Percentiles rank a stretch among this genome's conserved stretches.
Conservation (phyloP, 2,797 vertebrate genomes). For the Myotis planiceps region DNA sequence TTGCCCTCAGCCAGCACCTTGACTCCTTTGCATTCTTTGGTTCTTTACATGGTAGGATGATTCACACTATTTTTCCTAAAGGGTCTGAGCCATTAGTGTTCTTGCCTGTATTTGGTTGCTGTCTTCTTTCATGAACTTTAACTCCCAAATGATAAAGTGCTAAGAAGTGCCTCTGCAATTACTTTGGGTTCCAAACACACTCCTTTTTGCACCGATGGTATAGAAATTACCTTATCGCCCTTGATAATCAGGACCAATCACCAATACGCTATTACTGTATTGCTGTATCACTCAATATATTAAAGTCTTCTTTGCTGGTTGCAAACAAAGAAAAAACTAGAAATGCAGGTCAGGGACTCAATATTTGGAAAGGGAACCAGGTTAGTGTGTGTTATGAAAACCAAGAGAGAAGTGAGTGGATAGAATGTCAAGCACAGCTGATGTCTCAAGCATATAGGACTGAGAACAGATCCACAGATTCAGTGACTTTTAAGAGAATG, state of each 20-base stretch:
- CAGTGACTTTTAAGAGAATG: neutral
- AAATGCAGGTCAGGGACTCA: neutral
- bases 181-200: neutral
- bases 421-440: neutral
- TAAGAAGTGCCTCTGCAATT: neutral
- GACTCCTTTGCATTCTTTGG: neutral
- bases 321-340: neutral
- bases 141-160: neutral
- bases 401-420: neutral
- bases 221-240: neutral
- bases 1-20: neutral
- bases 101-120: neutral
- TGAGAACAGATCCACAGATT: neutral
- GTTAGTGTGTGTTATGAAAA: neutral
- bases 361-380: neutral
- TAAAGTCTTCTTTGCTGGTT: neutral
- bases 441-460: neutral
- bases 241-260: neutral
- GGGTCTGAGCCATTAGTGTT: neutral
- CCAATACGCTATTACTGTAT: neutral
- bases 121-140: neutral
- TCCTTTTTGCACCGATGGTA: neutral
- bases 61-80: neutral
- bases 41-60: neutral
- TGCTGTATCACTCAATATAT: neutral